phyloP scores from a whole-genome alignment of 2,797 vertebrate genomes.

The Micromesistius poutassou region DNA sequence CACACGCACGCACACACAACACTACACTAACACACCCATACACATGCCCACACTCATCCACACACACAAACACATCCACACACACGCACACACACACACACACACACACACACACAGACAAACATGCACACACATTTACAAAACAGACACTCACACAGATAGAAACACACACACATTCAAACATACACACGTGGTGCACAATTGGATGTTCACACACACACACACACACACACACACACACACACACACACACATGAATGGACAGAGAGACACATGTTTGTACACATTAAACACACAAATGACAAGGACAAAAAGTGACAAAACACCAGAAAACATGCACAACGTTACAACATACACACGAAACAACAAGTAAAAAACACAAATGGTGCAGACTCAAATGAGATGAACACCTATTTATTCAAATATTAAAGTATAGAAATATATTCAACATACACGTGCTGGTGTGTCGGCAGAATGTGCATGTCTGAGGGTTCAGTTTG shows the following conservation, averaged over 20 bases:
- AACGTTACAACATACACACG: background rate
- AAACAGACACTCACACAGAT: background rate
- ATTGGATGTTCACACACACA: slow-evolving; percentile 18
- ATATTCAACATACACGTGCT: background rate
- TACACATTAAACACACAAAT: background rate
- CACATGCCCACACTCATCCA: slow-evolving; percentile 3
- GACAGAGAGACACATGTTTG: background rate
- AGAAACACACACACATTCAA: background rate
- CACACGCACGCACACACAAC: slow-evolving; percentile 21
- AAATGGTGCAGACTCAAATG: background rate
- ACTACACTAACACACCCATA: slow-evolving; percentile 21
- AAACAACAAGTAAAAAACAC: background rate
- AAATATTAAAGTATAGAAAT: background rate
- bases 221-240: background rate
- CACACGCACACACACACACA: background rate
- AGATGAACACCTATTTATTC: slow-evolving; percentile 4
- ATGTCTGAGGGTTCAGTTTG: background rate
- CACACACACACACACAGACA: background rate
- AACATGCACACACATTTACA: background rate
- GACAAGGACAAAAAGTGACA: background rate
- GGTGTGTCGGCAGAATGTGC: background rate
- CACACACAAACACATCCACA: background rate
- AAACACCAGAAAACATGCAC: no score
- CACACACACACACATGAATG: background rate
- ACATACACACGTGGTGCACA: slow-evolving; percentile 4